Evolutionary conservation across 2,797 vertebrate genomes (phyloP), one percentile per base, ranked within the genome.

Genomic region (Bufotes viridis): DNA sequence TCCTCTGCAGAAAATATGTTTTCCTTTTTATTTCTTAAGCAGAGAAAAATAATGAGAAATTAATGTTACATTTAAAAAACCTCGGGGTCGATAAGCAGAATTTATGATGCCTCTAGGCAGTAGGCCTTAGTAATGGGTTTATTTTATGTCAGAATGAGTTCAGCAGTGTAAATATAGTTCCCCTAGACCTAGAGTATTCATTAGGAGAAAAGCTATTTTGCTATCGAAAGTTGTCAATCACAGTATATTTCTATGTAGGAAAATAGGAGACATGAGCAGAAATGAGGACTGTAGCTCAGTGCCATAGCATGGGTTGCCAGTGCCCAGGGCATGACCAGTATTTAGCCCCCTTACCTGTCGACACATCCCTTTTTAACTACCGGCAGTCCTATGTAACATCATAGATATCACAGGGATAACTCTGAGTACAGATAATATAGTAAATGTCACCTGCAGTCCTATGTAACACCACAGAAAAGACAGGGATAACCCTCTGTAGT

Each of bases 41-140:
- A 18, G 22, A 9, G 13, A 65, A 82, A 82, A 42, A 49, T 61
- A 65, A 67, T 34, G 67, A 67, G 34, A 65, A 82, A 82, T 51
- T 82, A 61, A 67, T 49, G 42, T n/a, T 49, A 67, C n/a, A 82
- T 67, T 17, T 65, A 67, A 65, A 22, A 24, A 82, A 61, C 34
- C 61, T 82, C 13, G 14, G n/a, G 61, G 81, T 69, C 49, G 65
- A 82, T 70, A 70, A 82, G 81, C 51, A 57, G 17, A 14, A 3
- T 69, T 70, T 49, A 55, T 24, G 63, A 55, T 26, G 63, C 61
- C 63, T 69, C 8, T 2, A 70, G n/a, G 81, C 42, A 70, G 51
- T 29, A 69, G 42, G 65, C 42, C 63, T 24, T 69, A 82, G 51
- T 70, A 82, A 82, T 53, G 29, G 81, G 63, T 70, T 82, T 82